Conservation (phyloP, 2,888 invertebrate species). For the Pyrocoelia pectoralis region DNA sequence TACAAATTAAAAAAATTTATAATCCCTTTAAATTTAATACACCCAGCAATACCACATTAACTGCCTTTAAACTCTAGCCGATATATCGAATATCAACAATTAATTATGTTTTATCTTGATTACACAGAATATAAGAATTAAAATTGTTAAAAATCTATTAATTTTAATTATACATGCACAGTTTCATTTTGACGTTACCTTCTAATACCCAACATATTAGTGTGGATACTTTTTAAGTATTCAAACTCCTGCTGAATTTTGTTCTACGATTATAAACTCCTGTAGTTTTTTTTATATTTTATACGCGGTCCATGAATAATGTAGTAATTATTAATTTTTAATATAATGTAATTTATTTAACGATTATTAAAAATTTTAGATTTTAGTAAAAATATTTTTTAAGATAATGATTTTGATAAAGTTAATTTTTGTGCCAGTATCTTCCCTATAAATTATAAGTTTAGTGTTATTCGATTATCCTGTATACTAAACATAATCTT, state of each 20-base stretch:
- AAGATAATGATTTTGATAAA: conserved; percentile 12
- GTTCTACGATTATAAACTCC: conserved; percentile 9
- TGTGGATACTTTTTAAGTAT: not conserved
- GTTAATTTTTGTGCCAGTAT: conserved; percentile 16
- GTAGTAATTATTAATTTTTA: conserved; percentile 8
- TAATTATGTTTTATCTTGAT: conserved; percentile 11
- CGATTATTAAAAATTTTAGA: conserved; percentile 3
- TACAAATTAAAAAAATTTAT: not conserved
- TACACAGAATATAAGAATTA: conserved; percentile 2
- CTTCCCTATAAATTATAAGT: conserved; percentile 22
- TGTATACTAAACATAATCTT: conserved; percentile 18
- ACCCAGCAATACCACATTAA: not conserved
- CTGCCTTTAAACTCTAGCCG: not conserved
- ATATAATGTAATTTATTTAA: conserved; percentile 14
- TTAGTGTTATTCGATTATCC: conserved; percentile 16
- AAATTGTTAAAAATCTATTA: conserved; percentile 8
- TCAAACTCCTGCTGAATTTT: conserved; percentile 12
- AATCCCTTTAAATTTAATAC: conserved; percentile 1
- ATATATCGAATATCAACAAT: conserved; percentile 10
- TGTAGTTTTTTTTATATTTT: conserved; percentile 8
- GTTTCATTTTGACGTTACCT: conserved; percentile 10
- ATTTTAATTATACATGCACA: conserved; percentile 10
- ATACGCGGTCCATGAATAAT: not conserved
- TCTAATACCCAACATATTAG: not conserved
- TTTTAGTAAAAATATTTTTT: not conserved